A percentile compares a stretch with the other conserved stretches of the same genome.
phyloP scores from a whole-genome alignment of 2,797 vertebrate species.

The Melanotaenia parkinsoni region DNA sequence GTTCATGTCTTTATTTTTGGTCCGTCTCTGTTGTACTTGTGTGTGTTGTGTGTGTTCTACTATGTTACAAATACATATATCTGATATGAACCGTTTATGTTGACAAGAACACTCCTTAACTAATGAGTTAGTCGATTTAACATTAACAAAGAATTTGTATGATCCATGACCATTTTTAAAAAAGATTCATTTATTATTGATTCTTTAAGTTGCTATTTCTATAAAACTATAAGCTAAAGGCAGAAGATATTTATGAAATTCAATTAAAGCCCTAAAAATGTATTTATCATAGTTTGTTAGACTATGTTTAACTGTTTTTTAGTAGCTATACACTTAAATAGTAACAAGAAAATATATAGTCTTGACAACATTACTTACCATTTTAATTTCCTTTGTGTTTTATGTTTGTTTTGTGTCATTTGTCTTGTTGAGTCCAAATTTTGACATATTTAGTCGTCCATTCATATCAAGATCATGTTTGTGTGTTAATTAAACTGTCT shows the following conservation, averaged over 20 bases:
- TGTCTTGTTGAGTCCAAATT: slow-evolving; percentile 6
- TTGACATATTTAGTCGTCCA: neutral
- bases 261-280: neutral
- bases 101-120: neutral
- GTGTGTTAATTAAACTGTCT: neutral
- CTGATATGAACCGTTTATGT: slow-evolving; percentile 2
- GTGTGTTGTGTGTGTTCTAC: slow-evolving; percentile 18
- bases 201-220: slow-evolving; percentile 3
- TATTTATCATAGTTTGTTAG: neutral
- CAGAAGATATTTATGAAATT: neutral
- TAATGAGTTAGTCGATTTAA: neutral
- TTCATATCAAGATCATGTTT: neutral
- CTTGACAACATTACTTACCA: neutral
- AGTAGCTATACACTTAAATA: neutral
- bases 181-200: neutral
- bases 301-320: neutral
- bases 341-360: neutral
- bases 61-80: neutral
- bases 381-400: neutral
- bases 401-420: neutral
- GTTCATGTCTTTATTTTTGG: slow-evolving; percentile 50
- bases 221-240: neutral
- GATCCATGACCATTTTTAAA: neutral
- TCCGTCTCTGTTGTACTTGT: slow-evolving; percentile 41
- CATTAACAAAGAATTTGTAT: neutral